Evolutionary conservation across 2,113 vertebrate genomes (phyloP), one percentile per base, ranked within the genome.

Genomic region (Empidonax alnorum): DNA sequence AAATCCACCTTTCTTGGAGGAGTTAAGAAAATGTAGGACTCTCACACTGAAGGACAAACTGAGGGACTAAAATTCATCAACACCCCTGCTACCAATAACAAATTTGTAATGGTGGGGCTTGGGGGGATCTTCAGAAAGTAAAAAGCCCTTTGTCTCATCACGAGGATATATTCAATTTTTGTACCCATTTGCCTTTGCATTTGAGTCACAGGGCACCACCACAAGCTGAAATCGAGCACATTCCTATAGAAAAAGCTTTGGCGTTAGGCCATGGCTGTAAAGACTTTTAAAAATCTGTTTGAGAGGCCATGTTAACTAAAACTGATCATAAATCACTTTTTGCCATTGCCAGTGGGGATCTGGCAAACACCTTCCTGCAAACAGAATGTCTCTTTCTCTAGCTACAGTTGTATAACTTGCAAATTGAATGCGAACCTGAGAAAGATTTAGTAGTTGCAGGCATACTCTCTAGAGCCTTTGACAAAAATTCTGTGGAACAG

Each of bases 281-380:
- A 91, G 89, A 81, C 89, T 95, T 91, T 87, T 79, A 14, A 63
- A 97, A 93, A 91, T 94, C 87, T 91, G 66, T 75, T 94, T 73
- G 91, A 94, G 93, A 96, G 93, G 91, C 94, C 93, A 89, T 61
- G 84, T 82, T 95, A 95, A 95, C 95, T 94, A 93, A 94, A 96
- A 81, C 69, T 91, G 91, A 91, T 92, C 89, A 84, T 97, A 96
- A 97, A 95, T 95, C 96, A 96, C 93, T 93, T 93, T 77, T 65
- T 96, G 93, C 89, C 81, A 79, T 84, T 94, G 95, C 93, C 93
- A 68, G 91, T 93, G 91, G 95, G 91, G 87, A 96, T 94, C 93
- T 95, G 94, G 95, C 93, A 96, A 96, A 93, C 93, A 96, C 95
- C 91, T 96, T 96, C 80, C 87, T 94, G 94, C 94, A 97, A 93